Evolutionary conservation across 1,140 invertebrate genomes (phyloP).

Genomic region (Drosophila pallidifrons): DNA sequence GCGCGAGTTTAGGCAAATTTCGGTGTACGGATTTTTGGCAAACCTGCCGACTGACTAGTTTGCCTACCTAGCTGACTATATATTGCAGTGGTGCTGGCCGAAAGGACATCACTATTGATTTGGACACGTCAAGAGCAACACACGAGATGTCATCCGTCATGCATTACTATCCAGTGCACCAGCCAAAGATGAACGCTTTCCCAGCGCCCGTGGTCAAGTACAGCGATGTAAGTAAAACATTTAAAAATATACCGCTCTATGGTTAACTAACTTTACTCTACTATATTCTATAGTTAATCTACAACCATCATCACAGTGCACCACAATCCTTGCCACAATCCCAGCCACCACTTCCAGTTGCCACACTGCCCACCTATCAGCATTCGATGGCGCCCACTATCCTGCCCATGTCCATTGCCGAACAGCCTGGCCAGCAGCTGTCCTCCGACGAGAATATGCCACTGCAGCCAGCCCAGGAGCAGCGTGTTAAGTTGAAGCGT

Average conservation of each 20-base stretch:
- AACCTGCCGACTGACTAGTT: background rate
- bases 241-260: background rate
- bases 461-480: slow-evolving; percentile 54
- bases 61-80: slow-evolving; percentile 66
- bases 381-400: slow-evolving; percentile 20
- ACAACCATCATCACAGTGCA: slow-evolving; percentile 45
- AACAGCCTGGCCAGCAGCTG: slow-evolving; percentile 52
- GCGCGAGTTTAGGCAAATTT: slow-evolving; percentile 80
- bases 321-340: slow-evolving; percentile 20
- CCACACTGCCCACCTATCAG: slow-evolving; percentile 32
- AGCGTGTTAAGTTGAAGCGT: slow-evolving; percentile 71
- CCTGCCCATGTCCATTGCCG: slow-evolving; percentile 31
- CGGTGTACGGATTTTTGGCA: slow-evolving; percentile 35
- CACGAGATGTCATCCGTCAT: slow-evolving; percentile 75
- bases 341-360: slow-evolving; percentile 1
- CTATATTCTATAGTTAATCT: slow-evolving; percentile 43
- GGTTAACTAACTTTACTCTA: background rate
- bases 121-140: slow-evolving; percentile 42
- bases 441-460: slow-evolving; percentile 74
- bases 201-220: slow-evolving; percentile 59
- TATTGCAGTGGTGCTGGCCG: slow-evolving; percentile 42
- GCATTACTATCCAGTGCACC: slow-evolving; percentile 81
- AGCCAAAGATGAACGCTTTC: slow-evolving; percentile 57
- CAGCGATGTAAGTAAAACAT: slow-evolving; percentile 57
- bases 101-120: slow-evolving; percentile 55